Percentiles rank a stretch among this genome's conserved stretches.
phyloP scores from a whole-genome alignment of 2,113 vertebrate species.

The Scolopax mira region DNA sequence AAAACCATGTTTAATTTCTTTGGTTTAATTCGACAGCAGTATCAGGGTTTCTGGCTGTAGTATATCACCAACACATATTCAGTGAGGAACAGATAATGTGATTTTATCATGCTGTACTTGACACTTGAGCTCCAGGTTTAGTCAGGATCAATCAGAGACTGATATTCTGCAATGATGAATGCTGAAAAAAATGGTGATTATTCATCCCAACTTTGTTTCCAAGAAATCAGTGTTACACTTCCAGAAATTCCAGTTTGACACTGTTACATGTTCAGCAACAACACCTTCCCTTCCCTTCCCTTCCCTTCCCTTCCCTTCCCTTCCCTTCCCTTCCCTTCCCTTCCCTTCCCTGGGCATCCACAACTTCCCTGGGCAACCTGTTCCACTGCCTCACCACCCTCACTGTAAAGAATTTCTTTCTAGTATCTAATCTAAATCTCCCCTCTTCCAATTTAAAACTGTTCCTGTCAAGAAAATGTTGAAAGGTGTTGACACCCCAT shows the following conservation, averaged over 20 bases:
- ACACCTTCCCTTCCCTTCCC: no score
- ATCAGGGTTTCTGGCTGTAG: background rate
- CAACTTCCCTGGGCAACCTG: no score
- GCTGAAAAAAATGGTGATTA: background rate
- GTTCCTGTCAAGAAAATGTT: background rate
- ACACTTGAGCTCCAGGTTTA: background rate
- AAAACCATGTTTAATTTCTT: background rate
- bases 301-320: background rate
- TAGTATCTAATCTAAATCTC: no score
- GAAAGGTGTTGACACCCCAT: background rate
- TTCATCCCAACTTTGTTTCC: background rate
- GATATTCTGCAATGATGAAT: background rate
- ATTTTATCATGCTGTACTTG: background rate
- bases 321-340: no score
- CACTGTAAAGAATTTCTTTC: no score
- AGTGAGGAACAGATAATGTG: background rate
- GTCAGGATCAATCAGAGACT: background rate
- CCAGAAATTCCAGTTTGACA: background rate
- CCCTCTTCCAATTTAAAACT: no score
- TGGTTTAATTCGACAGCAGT: background rate
- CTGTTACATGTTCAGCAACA: background rate
- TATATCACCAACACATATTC: background rate
- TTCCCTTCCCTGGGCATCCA: no score
- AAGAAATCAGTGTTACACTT: background rate
- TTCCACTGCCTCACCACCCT: no score